Percentiles rank a stretch among this genome's conserved stretches.
These are phyloP conservation scores for Ceratosolen fusciceps DNA, from an alignment of 1,140 invertebrate species.

Conservation along the genomic window DNA sequence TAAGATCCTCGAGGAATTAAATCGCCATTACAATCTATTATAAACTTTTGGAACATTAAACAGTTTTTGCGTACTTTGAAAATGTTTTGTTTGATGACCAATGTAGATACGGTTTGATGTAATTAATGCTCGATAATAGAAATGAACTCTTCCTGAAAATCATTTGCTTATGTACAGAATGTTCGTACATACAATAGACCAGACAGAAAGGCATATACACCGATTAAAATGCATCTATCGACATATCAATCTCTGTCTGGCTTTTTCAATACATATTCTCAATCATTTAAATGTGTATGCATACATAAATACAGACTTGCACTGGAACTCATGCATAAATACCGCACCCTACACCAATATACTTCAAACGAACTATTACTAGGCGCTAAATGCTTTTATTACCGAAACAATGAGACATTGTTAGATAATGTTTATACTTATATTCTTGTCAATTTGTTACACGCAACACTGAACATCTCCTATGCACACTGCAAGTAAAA, in stretches of 20 bases:
- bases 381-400: neutral
- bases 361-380: conserved; percentile 12
- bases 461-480: conserved; percentile 26
- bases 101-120: neutral
- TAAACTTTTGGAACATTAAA: conserved; percentile 61
- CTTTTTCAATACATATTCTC: neutral
- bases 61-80: conserved; percentile 58
- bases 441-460: neutral
- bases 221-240: conserved; percentile 7
- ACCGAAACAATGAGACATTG: conserved; percentile 34
- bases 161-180: neutral
- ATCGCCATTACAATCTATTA: conserved; percentile 51
- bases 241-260: conserved; percentile 18
- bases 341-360: neutral
- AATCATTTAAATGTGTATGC: no score
- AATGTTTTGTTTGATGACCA: conserved; percentile 46
- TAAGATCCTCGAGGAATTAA: conserved; percentile 19
- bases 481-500: conserved; percentile 7
- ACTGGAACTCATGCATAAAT: neutral
- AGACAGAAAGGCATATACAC: conserved; percentile 15
- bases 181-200: neutral
- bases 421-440: neutral
- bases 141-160: neutral
- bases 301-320: neutral
- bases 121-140: neutral